Evolutionary conservation across 2,797 vertebrate species (phyloP).

Genomic region (Vespertilio murinus): DNA sequence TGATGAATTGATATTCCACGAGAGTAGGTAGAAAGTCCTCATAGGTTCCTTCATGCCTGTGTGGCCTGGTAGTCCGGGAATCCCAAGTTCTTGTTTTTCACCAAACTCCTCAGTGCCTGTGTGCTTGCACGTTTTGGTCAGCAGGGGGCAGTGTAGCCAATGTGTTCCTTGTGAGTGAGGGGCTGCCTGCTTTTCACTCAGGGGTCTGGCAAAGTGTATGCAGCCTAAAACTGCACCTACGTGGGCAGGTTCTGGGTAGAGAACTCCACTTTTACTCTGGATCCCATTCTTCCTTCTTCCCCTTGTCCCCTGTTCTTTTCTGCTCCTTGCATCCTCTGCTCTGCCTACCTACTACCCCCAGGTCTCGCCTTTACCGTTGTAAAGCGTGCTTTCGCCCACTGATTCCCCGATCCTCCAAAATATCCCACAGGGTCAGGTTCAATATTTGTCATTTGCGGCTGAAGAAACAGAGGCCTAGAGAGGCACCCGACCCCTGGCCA

Average conservation of each 20-base stretch:
- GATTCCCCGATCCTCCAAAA: neutral
- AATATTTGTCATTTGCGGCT: neutral
- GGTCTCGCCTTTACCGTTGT: neutral
- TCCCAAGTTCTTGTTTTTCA: neutral
- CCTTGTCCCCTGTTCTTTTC: neutral
- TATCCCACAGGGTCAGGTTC: neutral
- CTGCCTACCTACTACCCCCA: rapidly evolving
- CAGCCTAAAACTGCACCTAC: neutral
- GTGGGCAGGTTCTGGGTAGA: neutral
- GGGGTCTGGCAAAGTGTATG: neutral
- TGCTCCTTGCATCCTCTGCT: neutral
- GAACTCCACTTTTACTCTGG: neutral
- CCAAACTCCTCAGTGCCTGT: neutral
- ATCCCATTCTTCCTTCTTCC: neutral
- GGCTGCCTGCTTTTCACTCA: neutral
- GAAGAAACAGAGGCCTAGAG: neutral
- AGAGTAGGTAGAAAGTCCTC: neutral
- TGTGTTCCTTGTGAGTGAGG: constrained; percentile 58
- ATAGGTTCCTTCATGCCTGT: neutral
- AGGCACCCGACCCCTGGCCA: neutral
- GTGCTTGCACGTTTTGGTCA: constrained; percentile 18
- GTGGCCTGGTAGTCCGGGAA: neutral
- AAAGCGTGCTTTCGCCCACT: neutral
- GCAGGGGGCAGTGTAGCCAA: constrained; percentile 72
- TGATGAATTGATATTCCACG: neutral